These are phyloP conservation scores for Drosophila imparisetae DNA, from an alignment of 2,888 invertebrate genomes.

Conservation along the genomic window DNA sequence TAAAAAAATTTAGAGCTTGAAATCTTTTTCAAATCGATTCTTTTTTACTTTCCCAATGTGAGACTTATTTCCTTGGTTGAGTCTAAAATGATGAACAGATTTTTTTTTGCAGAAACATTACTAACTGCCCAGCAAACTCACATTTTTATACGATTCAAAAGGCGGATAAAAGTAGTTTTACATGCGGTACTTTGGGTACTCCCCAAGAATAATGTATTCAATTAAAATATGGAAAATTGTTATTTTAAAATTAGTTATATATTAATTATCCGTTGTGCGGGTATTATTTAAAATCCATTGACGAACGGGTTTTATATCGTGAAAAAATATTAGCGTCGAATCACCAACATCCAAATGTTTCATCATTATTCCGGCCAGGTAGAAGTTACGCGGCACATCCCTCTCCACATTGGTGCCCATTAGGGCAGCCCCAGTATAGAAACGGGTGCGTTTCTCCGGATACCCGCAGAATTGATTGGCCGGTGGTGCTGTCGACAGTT, in stretches of 20 bases:
- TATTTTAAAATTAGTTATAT: not conserved
- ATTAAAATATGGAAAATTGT: conserved; percentile 13
- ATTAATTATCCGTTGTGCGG: not conserved
- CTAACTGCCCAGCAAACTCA: not conserved
- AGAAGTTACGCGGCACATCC: conserved; percentile 52
- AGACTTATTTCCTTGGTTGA: not conserved
- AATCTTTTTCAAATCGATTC: too few relatives aligned
- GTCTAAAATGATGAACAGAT: not conserved
- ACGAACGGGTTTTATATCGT: conserved; percentile 50
- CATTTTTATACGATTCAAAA: not conserved
- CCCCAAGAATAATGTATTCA: conserved; percentile 19
- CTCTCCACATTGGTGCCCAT: conserved; percentile 52
- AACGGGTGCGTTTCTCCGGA: conserved; percentile 36
- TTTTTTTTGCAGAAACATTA: conserved; percentile 3
- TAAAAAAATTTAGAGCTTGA: not conserved
- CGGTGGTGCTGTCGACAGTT: conserved; percentile 24
- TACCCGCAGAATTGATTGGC: conserved; percentile 59
- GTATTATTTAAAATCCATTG: conserved; percentile 49
- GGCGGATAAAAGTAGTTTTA: conserved; percentile 48
- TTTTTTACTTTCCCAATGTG: too few relatives aligned
- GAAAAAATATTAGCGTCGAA: conserved; percentile 36
- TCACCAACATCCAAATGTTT: not conserved
- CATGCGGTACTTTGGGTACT: conserved; percentile 24
- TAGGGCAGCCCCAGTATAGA: conserved; percentile 47
- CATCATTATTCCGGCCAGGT: conserved; percentile 49